Conservation (phyloP, 2,888 invertebrate genomes). For the Opisthograptis luteolata region DNA sequence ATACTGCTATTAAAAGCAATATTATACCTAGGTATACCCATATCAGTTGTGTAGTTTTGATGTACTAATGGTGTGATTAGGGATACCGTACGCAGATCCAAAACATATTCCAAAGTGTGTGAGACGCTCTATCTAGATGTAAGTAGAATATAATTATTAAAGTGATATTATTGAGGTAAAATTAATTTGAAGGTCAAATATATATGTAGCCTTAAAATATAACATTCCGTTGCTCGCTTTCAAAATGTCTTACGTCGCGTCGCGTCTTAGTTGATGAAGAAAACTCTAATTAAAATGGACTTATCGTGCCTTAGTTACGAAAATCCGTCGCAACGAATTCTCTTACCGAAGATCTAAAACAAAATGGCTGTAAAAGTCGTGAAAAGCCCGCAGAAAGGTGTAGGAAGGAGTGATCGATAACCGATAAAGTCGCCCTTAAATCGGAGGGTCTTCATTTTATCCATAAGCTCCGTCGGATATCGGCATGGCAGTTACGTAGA, state of each 20-base stretch:
- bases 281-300: constrained; percentile 19
- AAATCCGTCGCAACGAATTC: constrained; percentile 19
- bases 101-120: no score
- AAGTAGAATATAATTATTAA: no score
- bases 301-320: constrained; percentile 21
- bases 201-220: constrained; percentile 2
- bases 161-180: no score
- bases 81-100: no score
- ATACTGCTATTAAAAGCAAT: no score
- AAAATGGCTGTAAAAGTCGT: constrained; percentile 18
- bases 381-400: constrained; percentile 13
- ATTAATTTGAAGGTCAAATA: constrained; percentile 4
- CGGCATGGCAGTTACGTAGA: not conserved
- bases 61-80: no score
- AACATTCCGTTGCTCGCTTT: constrained; percentile 1
- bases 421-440: constrained; percentile 17
- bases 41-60: no score
- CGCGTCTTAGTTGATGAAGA: constrained; percentile 15
- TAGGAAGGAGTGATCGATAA: constrained; percentile 15
- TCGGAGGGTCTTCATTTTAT: constrained; percentile 16
- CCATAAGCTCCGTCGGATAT: constrained; percentile 23
- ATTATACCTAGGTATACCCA: no score
- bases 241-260: constrained; percentile 7
- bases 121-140: no score
- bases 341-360: constrained; percentile 20